Base-by-base conservation (phyloP, 2,888 invertebrate genomes). In the Noctua comes region DNA sequence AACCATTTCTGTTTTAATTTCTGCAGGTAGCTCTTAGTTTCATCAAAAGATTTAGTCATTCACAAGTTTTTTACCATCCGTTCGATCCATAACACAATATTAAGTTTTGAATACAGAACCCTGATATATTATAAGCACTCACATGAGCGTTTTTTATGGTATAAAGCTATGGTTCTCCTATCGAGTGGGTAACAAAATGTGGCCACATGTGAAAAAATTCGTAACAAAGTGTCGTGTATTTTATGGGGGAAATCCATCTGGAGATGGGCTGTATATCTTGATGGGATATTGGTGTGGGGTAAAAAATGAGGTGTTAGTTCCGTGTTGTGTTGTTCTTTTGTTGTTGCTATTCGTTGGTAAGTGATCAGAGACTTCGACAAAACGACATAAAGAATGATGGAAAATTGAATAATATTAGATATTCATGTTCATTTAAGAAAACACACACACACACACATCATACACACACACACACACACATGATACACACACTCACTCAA, bases 201-300 rank as follows among this genome's bases (percentile, higher is more conserved):
- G 87, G 88, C 79, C 88, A 88, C 86, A 88, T 88, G 86, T 88
- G 88, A 86, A 82, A 81, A 83, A 83, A 77, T 79, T 76, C 73
- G 54, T 36, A 76, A 77, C 54, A 76, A 76, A 80, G 46, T 73
- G 79, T 82, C 72, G 84, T 77, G 76, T 88, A 74, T 86, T 88
- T 88, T 87, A 88, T 81, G 82, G 77, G 46, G 72, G 65, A 66
- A 68, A 72, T 77, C 66, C 84, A 86, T 86, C 82, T 82, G 77
- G 66, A 78, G 73, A 87, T 88, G 69, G 83, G 76, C 65, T 79
- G 65, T 87, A 83, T 87, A 86, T 87, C 76, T 84, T 80, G 65
- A 82, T 82, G 43, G 78, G 68, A n/a, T 82, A 81, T 76, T 65
- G 72, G 74, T 70, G 51, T 31, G 31, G 71, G 68, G 70, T 80